These are phyloP conservation scores for Grammomys dolichurus DNA, from an alignment of 2,113 vertebrate species.

Conservation along the genomic window DNA sequence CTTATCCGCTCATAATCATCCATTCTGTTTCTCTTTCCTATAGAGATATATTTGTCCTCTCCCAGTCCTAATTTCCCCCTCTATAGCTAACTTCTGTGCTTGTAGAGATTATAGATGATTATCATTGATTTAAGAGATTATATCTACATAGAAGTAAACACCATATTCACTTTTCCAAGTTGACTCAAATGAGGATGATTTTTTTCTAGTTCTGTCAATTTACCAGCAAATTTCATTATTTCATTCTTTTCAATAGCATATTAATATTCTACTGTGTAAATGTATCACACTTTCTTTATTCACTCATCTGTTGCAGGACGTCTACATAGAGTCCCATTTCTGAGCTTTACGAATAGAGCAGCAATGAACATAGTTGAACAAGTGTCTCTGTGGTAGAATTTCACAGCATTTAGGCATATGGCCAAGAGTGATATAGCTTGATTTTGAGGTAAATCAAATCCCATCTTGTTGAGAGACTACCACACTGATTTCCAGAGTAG, in stretches of 20 bases:
- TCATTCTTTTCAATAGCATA: background rate
- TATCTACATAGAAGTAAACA: background rate
- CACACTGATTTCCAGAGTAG: background rate
- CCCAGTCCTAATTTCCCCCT: background rate
- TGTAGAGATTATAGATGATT: background rate
- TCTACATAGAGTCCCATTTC: background rate
- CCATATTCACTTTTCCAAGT: background rate
- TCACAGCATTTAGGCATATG: background rate
- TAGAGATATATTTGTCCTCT: background rate
- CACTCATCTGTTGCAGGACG: background rate
- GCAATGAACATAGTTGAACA: background rate
- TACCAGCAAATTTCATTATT: background rate
- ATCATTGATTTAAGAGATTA: background rate
- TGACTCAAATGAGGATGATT: background rate
- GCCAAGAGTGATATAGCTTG: background rate
- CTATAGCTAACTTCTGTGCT: background rate
- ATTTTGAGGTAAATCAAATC: background rate
- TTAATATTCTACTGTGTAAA: background rate
- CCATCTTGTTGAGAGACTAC: background rate
- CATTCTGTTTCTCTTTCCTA: background rate
- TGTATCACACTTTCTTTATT: background rate
- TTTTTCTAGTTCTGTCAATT: background rate
- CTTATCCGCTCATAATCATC: background rate
- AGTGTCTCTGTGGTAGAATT: background rate
- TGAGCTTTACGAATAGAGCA: background rate